Base-by-base conservation (phyloP, 1,140 invertebrate species). In the Eulimnadia texana region DNA sequence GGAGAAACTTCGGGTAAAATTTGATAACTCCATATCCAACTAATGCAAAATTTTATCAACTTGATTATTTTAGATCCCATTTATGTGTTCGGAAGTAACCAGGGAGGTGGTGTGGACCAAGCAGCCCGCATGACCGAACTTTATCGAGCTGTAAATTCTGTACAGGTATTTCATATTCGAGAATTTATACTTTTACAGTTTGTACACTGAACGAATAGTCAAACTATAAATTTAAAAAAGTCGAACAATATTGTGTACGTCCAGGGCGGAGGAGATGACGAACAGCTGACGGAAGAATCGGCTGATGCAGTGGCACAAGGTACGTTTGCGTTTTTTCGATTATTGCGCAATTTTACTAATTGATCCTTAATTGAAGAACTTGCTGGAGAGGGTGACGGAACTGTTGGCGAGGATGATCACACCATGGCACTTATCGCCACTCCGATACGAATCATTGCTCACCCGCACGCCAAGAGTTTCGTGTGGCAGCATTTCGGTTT, bases 401-500 rank as follows among this genome's bases (percentile, higher is more conserved):
- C 33, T 9, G 33, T 42, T 16, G 55, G 33, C 11, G 55, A 57
- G 13, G 27, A 27, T 22, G 55, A 16, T 20, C 27, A 57, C 20
- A 33, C 55, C 22, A 33, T 29, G 33, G 55, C 33, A 19, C 55
- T 29, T 22, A 33, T 27, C 33, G 33, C 53, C 20, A 58, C 61
- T 0, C 53, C 53, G 19, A 56, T 62, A 16, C 53, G 55, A 16
- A 63, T 63, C 20, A 63, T 63, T 50, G 58, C 55, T 22, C 55
- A 63, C 42, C 50, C 58, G 24, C 56, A 57, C 52, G 62, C 62
- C 2, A 63, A 63, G 22, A 60, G 56, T 42, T 47, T 59, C 29
- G 62, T 63, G 27, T 63, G 62, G 62, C 56, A 63, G 28, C 62
- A 63, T 27, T 63, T 63, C 23, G 62, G 62, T 22, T 63, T 59